These are phyloP conservation scores for Cyrtorhinus lividipennis DNA, from an alignment of 1,140 invertebrate genomes.

Conservation along the genomic window DNA sequence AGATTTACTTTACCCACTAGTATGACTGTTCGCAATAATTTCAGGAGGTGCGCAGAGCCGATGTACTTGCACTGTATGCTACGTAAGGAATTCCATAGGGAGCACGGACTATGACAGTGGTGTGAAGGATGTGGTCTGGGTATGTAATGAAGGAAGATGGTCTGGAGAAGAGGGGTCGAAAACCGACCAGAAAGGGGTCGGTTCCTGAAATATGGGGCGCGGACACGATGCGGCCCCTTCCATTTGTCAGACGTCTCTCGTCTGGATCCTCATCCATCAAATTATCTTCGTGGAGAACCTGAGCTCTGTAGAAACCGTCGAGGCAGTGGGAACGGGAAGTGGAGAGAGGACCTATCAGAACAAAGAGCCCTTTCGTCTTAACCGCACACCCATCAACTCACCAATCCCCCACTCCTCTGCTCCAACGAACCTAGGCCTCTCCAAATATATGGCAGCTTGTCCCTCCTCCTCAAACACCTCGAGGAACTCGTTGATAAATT, in stretches of 20 bases:
- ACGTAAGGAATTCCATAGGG: no score
- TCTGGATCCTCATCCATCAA: slow-evolving; percentile 4
- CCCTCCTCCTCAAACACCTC: background rate
- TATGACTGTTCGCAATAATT: no score
- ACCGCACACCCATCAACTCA: slow-evolving; percentile 6
- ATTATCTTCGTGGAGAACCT: background rate
- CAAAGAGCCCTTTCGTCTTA: slow-evolving; percentile 4
- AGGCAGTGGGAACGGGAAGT: background rate
- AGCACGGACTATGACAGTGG: no score
- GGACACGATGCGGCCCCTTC: background rate
- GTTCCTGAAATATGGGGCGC: slow-evolving; percentile 2
- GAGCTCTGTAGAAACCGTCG: background rate
- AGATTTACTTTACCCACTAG: no score
- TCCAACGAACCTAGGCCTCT: background rate
- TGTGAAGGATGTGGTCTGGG: background rate
- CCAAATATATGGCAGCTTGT: slow-evolving; percentile 1
- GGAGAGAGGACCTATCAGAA: slow-evolving; percentile 1
- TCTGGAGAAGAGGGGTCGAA: background rate
- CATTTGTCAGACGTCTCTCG: slow-evolving; percentile 7
- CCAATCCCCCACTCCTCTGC: background rate
- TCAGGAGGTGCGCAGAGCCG: no score
- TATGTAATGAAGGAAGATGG: background rate
- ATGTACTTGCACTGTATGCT: no score
- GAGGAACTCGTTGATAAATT: background rate
- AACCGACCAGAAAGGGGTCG: background rate